Evolutionary conservation across 2,113 vertebrate species (phyloP).

Genomic region (Coracopsis vasa): DNA sequence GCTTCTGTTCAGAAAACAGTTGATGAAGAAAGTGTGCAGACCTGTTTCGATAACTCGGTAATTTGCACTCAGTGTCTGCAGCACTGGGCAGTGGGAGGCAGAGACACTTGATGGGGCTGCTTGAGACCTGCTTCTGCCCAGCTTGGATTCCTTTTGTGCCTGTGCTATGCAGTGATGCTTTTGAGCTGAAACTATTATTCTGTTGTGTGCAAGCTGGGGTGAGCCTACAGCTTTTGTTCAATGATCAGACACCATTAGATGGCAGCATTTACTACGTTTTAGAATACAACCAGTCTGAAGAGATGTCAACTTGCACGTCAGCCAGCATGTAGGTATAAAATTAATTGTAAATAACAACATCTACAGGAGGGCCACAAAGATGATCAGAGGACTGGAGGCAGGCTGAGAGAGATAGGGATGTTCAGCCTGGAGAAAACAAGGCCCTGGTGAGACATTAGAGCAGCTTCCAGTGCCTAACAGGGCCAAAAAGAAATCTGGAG

Average conservation of each 20-base stretch:
- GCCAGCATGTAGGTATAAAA: neutral
- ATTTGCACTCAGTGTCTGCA: neutral
- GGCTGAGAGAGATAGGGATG: neutral
- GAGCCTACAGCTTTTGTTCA: neutral
- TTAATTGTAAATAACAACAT: neutral
- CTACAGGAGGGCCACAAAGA: neutral
- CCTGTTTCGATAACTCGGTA: too few species aligned
- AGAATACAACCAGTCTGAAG: neutral
- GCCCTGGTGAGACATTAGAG: neutral
- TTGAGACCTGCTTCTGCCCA: neutral
- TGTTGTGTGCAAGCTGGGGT: neutral
- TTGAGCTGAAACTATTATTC: neutral
- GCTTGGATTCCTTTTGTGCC: neutral
- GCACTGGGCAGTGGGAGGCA: neutral
- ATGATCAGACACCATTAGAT: neutral
- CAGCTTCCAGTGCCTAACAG: neutral
- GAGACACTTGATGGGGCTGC: neutral
- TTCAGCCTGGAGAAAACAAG: neutral
- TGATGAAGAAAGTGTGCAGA: neutral
- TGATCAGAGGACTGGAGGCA: neutral
- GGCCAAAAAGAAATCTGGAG: neutral
- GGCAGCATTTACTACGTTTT: slow-evolving; percentile 43
- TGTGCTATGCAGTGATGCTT: neutral
- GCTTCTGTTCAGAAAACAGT: neutral
- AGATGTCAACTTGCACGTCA: accelerated